Conservation (phyloP, 2,113 vertebrate genomes). For the Epinephelus cyanopodus region DNA sequence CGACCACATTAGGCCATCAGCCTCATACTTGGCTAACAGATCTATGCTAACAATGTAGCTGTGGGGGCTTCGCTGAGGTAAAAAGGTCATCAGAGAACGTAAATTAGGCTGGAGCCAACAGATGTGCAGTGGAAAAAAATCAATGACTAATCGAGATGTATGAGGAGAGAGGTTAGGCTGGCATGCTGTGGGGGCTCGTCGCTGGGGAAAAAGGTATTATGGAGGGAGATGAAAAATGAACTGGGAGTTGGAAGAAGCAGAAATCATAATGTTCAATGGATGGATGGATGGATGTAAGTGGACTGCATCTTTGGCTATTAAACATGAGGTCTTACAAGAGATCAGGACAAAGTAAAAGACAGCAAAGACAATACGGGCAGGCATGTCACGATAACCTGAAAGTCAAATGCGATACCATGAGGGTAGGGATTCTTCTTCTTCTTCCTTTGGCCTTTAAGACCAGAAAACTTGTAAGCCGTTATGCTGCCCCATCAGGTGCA, state of each 20-base stretch:
- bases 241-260: not conserved
- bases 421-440: too few species aligned
- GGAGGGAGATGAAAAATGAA: slow-evolving; percentile 4
- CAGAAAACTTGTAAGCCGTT: too few species aligned
- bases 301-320: not conserved
- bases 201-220: not conserved
- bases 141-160: slow-evolving; percentile 52
- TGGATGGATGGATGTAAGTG: not conserved
- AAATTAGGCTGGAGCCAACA: slow-evolving; percentile 44
- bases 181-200: not conserved
- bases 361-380: not conserved
- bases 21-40: slow-evolving; percentile 50
- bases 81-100: slow-evolving; percentile 58
- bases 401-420: too few species aligned
- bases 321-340: not conserved
- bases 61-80: slow-evolving; percentile 47
- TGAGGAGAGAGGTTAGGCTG: slow-evolving; percentile 30
- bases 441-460: too few species aligned
- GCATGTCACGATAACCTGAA: too few species aligned
- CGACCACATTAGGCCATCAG: slow-evolving; percentile 36
- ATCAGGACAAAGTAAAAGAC: slow-evolving; percentile 2
- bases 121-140: slow-evolving; percentile 53
- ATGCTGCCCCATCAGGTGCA: too few species aligned
- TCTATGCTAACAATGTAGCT: slow-evolving; percentile 67
- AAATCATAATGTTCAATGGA: not conserved